Percentiles rank a stretch among this genome's conserved stretches.
These are phyloP conservation scores for Poecilia gillii DNA, from an alignment of 2,797 vertebrate genomes.

Conservation along the genomic window DNA sequence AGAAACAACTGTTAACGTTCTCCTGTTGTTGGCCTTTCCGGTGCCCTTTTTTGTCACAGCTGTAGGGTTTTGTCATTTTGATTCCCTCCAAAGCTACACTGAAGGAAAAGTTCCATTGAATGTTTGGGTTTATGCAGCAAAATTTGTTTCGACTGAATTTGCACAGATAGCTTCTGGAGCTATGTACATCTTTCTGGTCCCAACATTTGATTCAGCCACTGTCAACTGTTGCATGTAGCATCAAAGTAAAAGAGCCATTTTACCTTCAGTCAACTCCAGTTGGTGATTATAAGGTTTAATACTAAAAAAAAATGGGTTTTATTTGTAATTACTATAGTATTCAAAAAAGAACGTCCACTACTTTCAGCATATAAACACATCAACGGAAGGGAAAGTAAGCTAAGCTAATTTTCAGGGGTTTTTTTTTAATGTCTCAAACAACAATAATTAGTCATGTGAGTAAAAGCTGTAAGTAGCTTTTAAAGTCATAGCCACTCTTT, in stretches of 20 bases:
- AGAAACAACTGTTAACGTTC: background rate
- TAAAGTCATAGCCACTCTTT: background rate
- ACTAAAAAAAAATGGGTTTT: background rate
- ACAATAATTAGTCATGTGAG: background rate
- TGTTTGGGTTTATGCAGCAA: background rate
- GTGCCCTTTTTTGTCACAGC: background rate
- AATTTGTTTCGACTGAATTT: background rate
- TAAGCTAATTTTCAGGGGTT: background rate
- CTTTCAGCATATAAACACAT: background rate
- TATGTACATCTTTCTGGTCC: background rate
- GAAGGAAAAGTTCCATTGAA: background rate
- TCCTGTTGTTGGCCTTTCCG: constrained; percentile 18
- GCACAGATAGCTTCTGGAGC: background rate
- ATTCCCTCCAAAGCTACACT: background rate
- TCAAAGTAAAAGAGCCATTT: background rate
- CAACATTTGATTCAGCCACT: background rate
- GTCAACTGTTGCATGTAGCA: background rate
- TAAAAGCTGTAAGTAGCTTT: background rate
- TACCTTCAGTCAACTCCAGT: background rate
- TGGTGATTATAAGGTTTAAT: background rate
- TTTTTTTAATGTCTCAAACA: background rate
- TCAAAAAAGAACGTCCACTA: background rate
- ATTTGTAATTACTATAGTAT: background rate
- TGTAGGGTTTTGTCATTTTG: background rate
- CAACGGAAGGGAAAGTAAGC: background rate